These are phyloP conservation scores for Allygus modestus DNA, from an alignment of 2,888 invertebrate genomes.

Conservation along the genomic window DNA sequence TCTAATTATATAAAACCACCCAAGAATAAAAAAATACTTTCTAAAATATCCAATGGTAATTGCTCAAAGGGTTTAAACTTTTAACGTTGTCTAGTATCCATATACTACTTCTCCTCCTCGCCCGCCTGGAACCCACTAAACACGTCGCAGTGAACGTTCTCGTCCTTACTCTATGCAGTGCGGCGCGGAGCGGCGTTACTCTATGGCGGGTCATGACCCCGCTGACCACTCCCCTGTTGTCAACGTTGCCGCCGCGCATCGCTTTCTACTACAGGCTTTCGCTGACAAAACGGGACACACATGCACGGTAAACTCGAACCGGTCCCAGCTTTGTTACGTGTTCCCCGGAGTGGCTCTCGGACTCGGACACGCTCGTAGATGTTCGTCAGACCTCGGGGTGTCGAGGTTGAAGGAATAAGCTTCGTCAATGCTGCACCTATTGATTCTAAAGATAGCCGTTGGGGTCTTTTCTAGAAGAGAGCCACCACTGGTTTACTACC, in stretches of 20 bases:
- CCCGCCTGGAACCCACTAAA: neutral
- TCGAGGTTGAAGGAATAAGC: too few species aligned
- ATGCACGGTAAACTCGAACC: conserved; percentile 38
- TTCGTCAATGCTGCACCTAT: too few species aligned
- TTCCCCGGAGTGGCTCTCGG: neutral
- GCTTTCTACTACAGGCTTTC: conserved; percentile 41
- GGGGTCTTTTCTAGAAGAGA: too few species aligned
- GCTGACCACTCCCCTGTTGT: conserved; percentile 47
- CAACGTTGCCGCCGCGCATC: conserved; percentile 44
- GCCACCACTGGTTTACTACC: too few species aligned
- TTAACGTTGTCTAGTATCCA: too few species aligned
- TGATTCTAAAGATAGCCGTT: too few species aligned
- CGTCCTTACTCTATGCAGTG: conserved; percentile 34
- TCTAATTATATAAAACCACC: too few species aligned
- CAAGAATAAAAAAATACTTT: too few species aligned
- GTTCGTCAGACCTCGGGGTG: too few species aligned
- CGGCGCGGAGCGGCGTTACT: conserved; percentile 2
- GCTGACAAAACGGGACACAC: conserved; percentile 48
- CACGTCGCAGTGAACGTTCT: neutral
- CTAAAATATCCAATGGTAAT: too few species aligned
- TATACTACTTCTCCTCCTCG: too few species aligned
- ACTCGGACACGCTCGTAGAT: conserved; percentile 5
- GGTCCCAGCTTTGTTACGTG: conserved; percentile 23
- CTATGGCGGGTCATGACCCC: conserved; percentile 42
- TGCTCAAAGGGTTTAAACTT: too few species aligned